Percentiles rank a stretch among this genome's conserved stretches.
These are phyloP conservation scores for Lypha dubia DNA, from an alignment of 2,888 invertebrate genomes.

Conservation along the genomic window DNA sequence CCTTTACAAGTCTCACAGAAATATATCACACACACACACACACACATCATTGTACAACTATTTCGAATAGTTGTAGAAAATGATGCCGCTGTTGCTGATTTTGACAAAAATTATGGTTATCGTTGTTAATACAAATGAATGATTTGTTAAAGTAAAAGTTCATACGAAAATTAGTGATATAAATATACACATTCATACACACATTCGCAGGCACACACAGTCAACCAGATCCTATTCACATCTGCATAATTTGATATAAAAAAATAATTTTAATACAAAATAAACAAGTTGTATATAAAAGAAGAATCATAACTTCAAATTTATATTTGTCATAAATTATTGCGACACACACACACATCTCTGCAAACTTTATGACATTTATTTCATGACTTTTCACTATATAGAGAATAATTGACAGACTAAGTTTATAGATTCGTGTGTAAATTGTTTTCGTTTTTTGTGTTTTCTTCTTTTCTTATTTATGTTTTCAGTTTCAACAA, in stretches of 20 bases:
- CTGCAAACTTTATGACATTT: slow-evolving; percentile 16
- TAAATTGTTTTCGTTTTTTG: slow-evolving; percentile 45
- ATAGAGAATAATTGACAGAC: background rate
- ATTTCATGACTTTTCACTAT: slow-evolving; percentile 22
- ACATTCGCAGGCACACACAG: too few relatives aligned
- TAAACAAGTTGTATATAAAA: slow-evolving; percentile 14
- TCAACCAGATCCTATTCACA: background rate
- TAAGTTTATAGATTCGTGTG: slow-evolving; percentile 9
- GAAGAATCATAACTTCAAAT: slow-evolving; percentile 29
- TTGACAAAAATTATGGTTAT: slow-evolving; percentile 24
- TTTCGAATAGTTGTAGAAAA: background rate
- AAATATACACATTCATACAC: too few relatives aligned
- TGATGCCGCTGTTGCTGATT: slow-evolving; percentile 17
- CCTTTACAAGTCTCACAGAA: too few relatives aligned
- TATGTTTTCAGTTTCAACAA: slow-evolving; percentile 17
- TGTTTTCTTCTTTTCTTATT: slow-evolving; percentile 1
- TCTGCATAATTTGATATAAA: slow-evolving; percentile 34
- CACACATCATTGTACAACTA: slow-evolving; percentile 19
- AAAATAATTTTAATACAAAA: slow-evolving; percentile 58
- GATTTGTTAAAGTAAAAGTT: slow-evolving; percentile 43
- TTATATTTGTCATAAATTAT: slow-evolving; percentile 55
- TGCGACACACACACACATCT: slow-evolving; percentile 38
- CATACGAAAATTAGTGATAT: background rate
- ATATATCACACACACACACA: too few relatives aligned
- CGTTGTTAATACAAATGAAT: slow-evolving; percentile 34